These are phyloP conservation scores for Myripristis murdjan DNA, from an alignment of 2,797 vertebrate species.

Conservation along the genomic window DNA sequence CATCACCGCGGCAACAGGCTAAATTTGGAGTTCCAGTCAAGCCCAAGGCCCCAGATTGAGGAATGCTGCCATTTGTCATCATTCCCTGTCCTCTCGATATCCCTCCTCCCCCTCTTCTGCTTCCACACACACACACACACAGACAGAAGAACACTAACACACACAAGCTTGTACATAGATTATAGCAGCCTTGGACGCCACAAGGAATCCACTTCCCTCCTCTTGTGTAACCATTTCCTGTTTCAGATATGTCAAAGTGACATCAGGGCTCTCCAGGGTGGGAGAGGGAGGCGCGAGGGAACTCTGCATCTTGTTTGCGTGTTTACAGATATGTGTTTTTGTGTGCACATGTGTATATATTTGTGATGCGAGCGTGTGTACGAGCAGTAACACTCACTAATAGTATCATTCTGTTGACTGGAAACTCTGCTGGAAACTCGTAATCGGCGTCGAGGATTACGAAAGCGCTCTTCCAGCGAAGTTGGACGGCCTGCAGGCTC, in stretches of 20 bases:
- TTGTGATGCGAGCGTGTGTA: not conserved
- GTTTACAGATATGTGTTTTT: constrained; percentile 18
- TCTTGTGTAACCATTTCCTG: constrained; percentile 83
- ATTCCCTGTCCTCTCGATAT: constrained; percentile 67
- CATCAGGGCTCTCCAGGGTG: constrained; percentile 64
- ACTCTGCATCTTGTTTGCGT: constrained; percentile 10
- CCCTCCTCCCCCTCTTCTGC: constrained; percentile 31
- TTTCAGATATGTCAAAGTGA: constrained; percentile 74
- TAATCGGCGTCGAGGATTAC: constrained; percentile 31
- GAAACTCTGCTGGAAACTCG: not conserved
- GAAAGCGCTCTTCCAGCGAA: constrained; percentile 40
- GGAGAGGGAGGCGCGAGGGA: constrained; percentile 39
- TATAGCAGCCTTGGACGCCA: not conserved
- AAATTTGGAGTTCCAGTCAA: constrained; percentile 81
- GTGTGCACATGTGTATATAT: not conserved
- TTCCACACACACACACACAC: constrained; percentile 34
- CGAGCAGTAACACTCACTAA: no score
- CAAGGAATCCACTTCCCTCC: constrained; percentile 58
- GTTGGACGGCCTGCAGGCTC: constrained; percentile 12
- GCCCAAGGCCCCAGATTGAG: constrained; percentile 69
- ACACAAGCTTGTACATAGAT: constrained; percentile 21
- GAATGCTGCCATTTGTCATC: constrained; percentile 82
- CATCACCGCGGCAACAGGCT: constrained; percentile 73
- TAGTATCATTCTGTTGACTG: not conserved
- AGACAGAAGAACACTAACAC: constrained; percentile 13